phyloP scores from a whole-genome alignment of 1,140 invertebrate genomes.

The Eubasilissa regina region DNA sequence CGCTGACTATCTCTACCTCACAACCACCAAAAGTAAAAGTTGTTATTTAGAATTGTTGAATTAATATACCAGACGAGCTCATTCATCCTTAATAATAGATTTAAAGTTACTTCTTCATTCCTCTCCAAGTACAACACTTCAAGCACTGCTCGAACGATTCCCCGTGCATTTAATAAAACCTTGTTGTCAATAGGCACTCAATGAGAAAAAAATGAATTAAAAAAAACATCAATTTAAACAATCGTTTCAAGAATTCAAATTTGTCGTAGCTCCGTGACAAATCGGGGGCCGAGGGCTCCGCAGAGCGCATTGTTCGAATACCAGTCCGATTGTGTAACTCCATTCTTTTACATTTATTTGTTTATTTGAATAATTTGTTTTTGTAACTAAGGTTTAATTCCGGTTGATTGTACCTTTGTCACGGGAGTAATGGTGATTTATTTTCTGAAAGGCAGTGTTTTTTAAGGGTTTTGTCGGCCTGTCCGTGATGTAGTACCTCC shows the following conservation, averaged over 20 bases:
- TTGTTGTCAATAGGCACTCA: conserved; percentile 44
- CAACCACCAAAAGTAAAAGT: too few relatives aligned
- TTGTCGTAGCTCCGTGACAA: conserved; percentile 32
- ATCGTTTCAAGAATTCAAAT: conserved; percentile 44
- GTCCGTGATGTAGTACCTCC: conserved; percentile 6
- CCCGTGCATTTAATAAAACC: conserved; percentile 13
- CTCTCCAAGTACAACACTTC: background rate
- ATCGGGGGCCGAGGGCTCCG: conserved; percentile 17
- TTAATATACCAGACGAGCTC: too few relatives aligned
- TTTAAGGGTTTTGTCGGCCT: conserved; percentile 10
- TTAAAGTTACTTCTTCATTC: too few relatives aligned
- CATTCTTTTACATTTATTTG: conserved; percentile 48
- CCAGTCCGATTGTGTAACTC: conserved; percentile 10
- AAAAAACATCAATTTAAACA: conserved; percentile 45
- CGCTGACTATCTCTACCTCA: too few relatives aligned
- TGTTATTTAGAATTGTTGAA: too few relatives aligned
- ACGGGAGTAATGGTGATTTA: conserved; percentile 44
- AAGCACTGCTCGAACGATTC: background rate
- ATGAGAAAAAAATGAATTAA: conserved; percentile 46
- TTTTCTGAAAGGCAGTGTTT: background rate
- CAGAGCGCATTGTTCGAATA: conserved; percentile 31
- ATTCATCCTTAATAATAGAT: too few relatives aligned
- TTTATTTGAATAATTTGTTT: conserved; percentile 48
- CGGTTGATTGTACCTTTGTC: conserved; percentile 37
- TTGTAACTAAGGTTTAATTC: conserved; percentile 37